These are phyloP conservation scores for Malurus splendens DNA, from an alignment of 2,797 vertebrate genomes.

Conservation along the genomic window DNA sequence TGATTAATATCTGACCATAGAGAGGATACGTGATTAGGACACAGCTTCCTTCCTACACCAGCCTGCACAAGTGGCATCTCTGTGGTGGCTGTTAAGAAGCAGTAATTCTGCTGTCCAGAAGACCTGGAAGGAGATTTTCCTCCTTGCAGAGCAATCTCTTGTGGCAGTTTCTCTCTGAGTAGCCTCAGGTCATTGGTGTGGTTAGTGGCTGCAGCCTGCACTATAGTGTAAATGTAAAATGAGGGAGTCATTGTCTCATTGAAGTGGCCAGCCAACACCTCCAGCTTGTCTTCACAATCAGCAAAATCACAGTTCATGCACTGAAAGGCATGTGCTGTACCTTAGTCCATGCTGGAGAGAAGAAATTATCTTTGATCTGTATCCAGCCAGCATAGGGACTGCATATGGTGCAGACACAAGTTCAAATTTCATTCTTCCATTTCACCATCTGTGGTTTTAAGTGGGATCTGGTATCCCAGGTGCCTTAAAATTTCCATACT, in stretches of 20 bases:
- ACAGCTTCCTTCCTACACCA: background rate
- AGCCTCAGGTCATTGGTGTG: background rate
- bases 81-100: background rate
- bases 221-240: background rate
- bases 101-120: background rate
- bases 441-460: background rate
- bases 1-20: background rate
- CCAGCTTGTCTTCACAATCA: background rate
- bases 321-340: background rate
- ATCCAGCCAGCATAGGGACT: accelerated
- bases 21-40: background rate
- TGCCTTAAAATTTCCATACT: background rate
- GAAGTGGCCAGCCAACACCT: background rate
- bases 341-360: background rate
- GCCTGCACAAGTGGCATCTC: background rate
- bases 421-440: background rate
- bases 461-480: background rate
- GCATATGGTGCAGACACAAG: background rate
- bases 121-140: background rate
- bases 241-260: background rate
- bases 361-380: background rate
- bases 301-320: background rate
- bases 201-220: background rate
- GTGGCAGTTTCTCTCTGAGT: background rate
- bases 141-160: background rate